Evolutionary conservation across 2,797 vertebrate species (phyloP).

Genomic region (Taeniopygia guttata): DNA sequence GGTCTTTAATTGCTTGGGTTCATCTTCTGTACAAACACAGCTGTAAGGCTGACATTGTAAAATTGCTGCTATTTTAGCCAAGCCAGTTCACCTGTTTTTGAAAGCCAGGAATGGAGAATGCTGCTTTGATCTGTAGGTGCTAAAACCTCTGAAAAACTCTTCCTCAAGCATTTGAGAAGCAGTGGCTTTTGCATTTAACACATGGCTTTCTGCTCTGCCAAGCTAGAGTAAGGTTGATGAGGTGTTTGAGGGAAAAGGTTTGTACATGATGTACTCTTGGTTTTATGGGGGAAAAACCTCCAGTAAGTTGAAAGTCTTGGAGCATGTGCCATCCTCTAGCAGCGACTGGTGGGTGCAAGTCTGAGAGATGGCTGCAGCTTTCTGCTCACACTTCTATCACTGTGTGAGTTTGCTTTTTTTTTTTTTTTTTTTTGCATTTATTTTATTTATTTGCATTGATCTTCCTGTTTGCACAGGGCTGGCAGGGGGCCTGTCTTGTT

Average conservation of each 20-base stretch:
- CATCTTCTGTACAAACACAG: background rate
- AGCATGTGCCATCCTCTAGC: accelerated
- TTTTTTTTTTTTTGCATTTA: no score
- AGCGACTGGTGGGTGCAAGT: background rate
- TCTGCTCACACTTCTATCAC: background rate
- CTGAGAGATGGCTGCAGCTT: background rate
- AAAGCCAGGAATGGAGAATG: background rate
- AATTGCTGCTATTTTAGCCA: background rate
- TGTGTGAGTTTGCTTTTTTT: accelerated
- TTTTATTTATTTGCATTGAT: background rate
- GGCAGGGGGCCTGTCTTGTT: background rate
- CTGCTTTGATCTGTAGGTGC: background rate
- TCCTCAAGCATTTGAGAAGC: background rate
- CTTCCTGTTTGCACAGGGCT: background rate
- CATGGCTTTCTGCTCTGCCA: background rate
- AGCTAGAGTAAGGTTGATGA: background rate
- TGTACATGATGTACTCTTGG: background rate
- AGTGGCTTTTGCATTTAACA: background rate
- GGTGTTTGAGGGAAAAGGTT: background rate
- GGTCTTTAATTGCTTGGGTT: background rate
- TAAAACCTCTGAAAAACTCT: background rate
- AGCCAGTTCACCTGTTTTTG: background rate
- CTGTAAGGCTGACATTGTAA: background rate
- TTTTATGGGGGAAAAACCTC: background rate
- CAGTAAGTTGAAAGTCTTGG: background rate